Evolutionary conservation across 2,888 invertebrate species (phyloP).

Genomic region (Gibbula magus): DNA sequence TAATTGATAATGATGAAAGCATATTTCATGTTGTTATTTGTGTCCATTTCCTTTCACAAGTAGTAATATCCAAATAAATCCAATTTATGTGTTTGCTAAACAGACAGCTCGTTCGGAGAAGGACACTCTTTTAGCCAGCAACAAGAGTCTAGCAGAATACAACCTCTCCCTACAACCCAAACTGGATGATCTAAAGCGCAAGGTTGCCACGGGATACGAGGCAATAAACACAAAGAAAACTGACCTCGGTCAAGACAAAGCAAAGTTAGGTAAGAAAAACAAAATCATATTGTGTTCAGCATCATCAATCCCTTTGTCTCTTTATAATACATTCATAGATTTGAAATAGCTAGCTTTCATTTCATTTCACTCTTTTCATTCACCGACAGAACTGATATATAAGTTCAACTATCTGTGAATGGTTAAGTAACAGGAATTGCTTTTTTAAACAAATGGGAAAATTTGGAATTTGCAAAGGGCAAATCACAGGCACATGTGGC

Average conservation of each 20-base stretch:
- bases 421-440: too few relatives aligned
- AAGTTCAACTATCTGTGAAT: too few relatives aligned
- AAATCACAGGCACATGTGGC: too few relatives aligned
- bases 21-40: too few relatives aligned
- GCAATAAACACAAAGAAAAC: slow-evolving; percentile 71
- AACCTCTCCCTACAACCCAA: slow-evolving; percentile 91
- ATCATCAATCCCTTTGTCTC: too few relatives aligned
- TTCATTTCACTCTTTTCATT: neutral
- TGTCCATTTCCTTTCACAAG: neutral
- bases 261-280: slow-evolving; percentile 85
- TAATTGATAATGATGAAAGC: too few relatives aligned
- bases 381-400: neutral
- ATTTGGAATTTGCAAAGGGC: too few relatives aligned
- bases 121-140: slow-evolving; percentile 90
- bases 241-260: slow-evolving; percentile 80
- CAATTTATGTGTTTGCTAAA: slow-evolving; percentile 80
- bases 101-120: slow-evolving; percentile 85
- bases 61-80: neutral
- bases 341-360: too few relatives aligned
- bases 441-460: too few relatives aligned
- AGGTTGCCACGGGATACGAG: slow-evolving; percentile 80
- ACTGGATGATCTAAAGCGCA: slow-evolving; percentile 84
- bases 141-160: slow-evolving; percentile 92
- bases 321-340: too few relatives aligned
- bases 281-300: too few relatives aligned